Conservation (phyloP, 2,113 vertebrate species). For the Oenanthe oenanthe region DNA sequence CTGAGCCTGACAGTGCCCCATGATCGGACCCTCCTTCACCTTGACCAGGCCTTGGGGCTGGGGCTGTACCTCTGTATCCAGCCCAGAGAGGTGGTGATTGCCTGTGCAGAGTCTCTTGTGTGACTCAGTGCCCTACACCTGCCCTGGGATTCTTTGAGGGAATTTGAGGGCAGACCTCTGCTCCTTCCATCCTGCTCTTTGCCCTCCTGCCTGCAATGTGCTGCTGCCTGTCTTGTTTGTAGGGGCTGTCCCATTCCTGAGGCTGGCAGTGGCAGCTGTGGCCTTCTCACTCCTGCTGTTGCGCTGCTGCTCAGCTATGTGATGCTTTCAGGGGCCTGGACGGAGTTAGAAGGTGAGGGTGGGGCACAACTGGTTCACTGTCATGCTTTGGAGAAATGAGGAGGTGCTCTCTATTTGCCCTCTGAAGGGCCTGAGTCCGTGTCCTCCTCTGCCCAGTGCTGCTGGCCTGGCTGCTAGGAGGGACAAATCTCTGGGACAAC, state of each 20-base stretch:
- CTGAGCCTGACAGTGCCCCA: not conserved
- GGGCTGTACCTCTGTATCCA: not conserved
- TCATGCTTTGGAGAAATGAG: not conserved
- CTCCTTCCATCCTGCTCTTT: not conserved
- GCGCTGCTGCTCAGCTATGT: not conserved
- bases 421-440: not conserved
- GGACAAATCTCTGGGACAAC: not conserved
- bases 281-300: not conserved
- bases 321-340: not conserved
- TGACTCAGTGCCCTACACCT: not conserved
- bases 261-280: not conserved
- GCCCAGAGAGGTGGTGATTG: fast-evolving
- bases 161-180: not conserved
- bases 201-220: not conserved
- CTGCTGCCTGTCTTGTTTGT: not conserved
- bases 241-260: not conserved
- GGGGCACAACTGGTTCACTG: not conserved
- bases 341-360: fast-evolving
- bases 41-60: not conserved
- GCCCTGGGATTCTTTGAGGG: not conserved
- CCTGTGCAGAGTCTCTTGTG: fast-evolving
- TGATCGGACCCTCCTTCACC: not conserved
- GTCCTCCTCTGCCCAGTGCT: not conserved
- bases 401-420: not conserved
- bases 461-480: not conserved